phyloP scores from a whole-genome alignment of 2,888 invertebrate genomes.

The Nephrocerus scutellatus region DNA sequence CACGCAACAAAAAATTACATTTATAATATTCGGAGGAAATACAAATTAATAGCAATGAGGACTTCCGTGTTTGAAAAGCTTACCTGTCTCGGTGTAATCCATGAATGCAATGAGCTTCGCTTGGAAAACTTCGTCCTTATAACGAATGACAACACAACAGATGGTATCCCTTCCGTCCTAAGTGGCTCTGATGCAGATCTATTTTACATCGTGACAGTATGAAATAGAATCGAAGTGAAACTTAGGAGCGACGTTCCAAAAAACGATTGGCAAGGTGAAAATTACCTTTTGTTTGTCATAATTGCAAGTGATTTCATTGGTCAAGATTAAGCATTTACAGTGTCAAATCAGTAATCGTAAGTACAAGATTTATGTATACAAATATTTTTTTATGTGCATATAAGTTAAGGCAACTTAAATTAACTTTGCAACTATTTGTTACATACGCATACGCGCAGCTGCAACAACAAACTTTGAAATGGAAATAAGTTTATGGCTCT shows the following conservation, averaged over 20 bases:
- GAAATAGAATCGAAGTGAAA: slow-evolving; percentile 1
- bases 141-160: neutral
- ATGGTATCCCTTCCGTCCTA: slow-evolving; percentile 8
- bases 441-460: too few relatives aligned
- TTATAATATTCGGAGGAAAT: too few relatives aligned
- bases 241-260: neutral
- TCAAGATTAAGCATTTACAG: neutral
- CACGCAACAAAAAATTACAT: too few relatives aligned
- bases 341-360: too few relatives aligned
- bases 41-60: too few relatives aligned
- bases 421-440: too few relatives aligned
- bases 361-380: too few relatives aligned
- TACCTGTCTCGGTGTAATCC: too few relatives aligned
- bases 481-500: too few relatives aligned
- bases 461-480: too few relatives aligned
- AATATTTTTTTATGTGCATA: neutral
- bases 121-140: slow-evolving; percentile 5
- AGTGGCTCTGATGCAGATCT: neutral
- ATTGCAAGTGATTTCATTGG: slow-evolving; percentile 6
- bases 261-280: slow-evolving; percentile 1
- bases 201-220: slow-evolving; percentile 2
- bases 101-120: neutral
- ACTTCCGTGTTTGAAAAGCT: too few relatives aligned
- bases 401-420: too few relatives aligned
- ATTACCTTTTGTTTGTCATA: slow-evolving; percentile 3